Evolutionary conservation across 2,888 invertebrate genomes (phyloP), one percentile per base, ranked within the genome.

Genomic region (Mimumesa dahlbomi): DNA sequence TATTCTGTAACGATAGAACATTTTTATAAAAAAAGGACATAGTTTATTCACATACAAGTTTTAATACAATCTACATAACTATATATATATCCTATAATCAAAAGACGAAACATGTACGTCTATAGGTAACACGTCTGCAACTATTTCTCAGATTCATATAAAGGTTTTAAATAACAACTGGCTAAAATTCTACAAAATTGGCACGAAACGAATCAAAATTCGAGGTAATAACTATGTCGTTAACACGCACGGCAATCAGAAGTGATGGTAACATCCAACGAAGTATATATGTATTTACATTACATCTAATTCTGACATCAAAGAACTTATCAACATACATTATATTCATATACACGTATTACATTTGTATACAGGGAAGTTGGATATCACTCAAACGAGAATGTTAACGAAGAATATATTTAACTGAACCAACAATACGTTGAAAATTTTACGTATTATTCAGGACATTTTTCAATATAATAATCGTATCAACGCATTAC

Each of bases 31-130:
- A 75, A 75, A 78, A 79, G 43, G 62, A 70, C 38, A 71, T 50
- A 65, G 66, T 78, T 78, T 78, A 79, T 78, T 78, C 79, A 78
- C 79, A 72, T 73, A 65, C 43, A 78, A 67, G 64, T 68, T 62
- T 59, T 52, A 70, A 75, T 62, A 73, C 64, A 75, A 71, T 74
- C 58, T 77, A 59, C 58, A 58, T 66, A 65, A 21, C 14, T 78
- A 73, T 61, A 57, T 63, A 62, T 66, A 54, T 68, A 64, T 66
- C 42, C 40, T 64, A 65, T 36, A 58, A 22, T 62, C 31, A 64
- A 29, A 43, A 73, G 40, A 69, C 38, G 65, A 62, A 63, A 72
- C 50, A 66, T 56, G 40, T 56, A 65, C 54, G 38, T 62, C 65
- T 65, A 63, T 45, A 48, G 53, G 48, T 73, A 72, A 72, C 48